Base-by-base conservation (phyloP, 2,113 vertebrate genomes). In the Axis porcinus region DNA sequence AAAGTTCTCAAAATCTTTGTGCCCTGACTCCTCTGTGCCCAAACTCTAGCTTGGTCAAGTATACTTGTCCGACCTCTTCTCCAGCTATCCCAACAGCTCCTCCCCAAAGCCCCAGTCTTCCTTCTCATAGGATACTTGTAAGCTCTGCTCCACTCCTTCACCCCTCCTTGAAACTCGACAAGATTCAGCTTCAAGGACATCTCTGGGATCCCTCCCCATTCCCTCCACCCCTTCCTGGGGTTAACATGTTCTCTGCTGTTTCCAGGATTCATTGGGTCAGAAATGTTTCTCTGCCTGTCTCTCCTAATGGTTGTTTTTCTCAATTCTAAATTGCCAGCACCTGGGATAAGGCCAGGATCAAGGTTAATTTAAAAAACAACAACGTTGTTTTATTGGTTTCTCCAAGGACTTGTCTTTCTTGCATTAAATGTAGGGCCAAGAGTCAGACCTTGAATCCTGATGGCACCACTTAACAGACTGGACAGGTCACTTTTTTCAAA, bases 251-350 rank as follows among this genome's bases (percentile, higher is more conserved):
- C 23, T 84, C 43, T 50, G 11, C 17, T 33, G 14, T 82, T 28
- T 90, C 79, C 50, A 89, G 60, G 70, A 67, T 94, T 95, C 21
- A 50, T 57, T 52, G 12, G 23, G 27, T 62, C 67, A 78, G 74
- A 55, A 78, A 28, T 60, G 7, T 94, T 95, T 83, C 60, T 94
- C 70, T 78, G 11, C n/a, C 40, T 57, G 52, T 47, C 19, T 89
- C 2, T 2, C 55, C 62, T 40, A 70, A 60, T 13, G 27, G 52
- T 17, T 14, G 3, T 57, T 87, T 64, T 74, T 58, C 89, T 96
- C 74, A 60, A 23, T 89, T 95, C 88, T 36, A 78, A 93, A 96
- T 88, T 47, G 45, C 55, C 25, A 45, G 47, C n/a, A 93, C 62
- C 62, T 85, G 43, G 30, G 70, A 95, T 60, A 88, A 84, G 52